Evolutionary conservation across 2,888 invertebrate species (phyloP).

Genomic region (Sphaeridia pumilis): DNA sequence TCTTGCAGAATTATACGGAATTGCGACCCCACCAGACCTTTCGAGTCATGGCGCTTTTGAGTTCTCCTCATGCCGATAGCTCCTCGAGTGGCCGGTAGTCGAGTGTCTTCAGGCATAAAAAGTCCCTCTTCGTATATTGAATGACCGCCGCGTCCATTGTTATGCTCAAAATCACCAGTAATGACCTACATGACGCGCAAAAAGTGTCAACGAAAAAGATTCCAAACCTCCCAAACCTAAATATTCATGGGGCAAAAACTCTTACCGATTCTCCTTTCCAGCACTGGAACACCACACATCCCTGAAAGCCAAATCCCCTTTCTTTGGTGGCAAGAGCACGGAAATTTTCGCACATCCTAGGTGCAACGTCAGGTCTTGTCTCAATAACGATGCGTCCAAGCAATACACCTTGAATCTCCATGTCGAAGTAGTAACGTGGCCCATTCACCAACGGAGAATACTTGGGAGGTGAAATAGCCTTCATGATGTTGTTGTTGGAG

Average conservation of each 20-base stretch:
- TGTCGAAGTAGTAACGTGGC: conserved; percentile 63
- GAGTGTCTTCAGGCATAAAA: conserved; percentile 70
- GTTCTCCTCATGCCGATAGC: conserved; percentile 71
- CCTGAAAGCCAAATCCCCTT: conserved; percentile 62
- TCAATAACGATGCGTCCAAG: conserved; percentile 64
- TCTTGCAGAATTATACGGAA: conserved; percentile 69
- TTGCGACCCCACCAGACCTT: conserved; percentile 72
- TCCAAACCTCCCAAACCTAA: not conserved
- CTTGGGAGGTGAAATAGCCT: conserved; percentile 33
- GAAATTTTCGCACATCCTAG: conserved; percentile 70
- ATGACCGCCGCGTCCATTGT: conserved; percentile 67
- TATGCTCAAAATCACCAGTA: conserved; percentile 62
- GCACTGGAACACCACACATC: conserved; percentile 67
- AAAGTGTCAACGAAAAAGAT: not conserved
- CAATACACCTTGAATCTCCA: conserved; percentile 58
- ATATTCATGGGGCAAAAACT: not conserved
- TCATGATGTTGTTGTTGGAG: conserved; percentile 24
- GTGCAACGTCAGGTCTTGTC: conserved; percentile 63
- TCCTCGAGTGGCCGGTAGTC: conserved; percentile 59
- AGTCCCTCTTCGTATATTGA: conserved; percentile 63
- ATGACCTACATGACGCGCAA: conserved; percentile 40
- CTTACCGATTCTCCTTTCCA: conserved; percentile 66
- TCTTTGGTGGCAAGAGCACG: conserved; percentile 59
- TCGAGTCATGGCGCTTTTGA: conserved; percentile 64
- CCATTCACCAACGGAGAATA: conserved; percentile 31